Percentiles rank a stretch among this genome's conserved stretches.
phyloP scores from a whole-genome alignment of 1,140 invertebrate genomes.

The Euschistus heros region DNA sequence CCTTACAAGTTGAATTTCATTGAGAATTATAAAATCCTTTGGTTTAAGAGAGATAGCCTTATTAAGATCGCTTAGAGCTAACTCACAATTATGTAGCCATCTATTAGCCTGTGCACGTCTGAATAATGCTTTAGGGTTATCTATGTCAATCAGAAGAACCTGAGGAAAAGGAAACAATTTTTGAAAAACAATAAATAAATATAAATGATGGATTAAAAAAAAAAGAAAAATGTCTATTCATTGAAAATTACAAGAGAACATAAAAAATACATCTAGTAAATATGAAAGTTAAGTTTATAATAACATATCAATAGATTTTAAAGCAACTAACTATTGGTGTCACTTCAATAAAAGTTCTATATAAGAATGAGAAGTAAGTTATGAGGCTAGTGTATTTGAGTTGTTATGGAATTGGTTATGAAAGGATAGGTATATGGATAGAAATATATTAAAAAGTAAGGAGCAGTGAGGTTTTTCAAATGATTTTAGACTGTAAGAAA shows the following conservation, averaged over 20 bases:
- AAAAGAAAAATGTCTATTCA: background rate
- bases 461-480: no score
- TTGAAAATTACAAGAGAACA: background rate
- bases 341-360: background rate
- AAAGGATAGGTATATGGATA: no score
- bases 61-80: slow-evolving; percentile 15
- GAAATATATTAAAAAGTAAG: no score
- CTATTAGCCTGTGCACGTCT: slow-evolving; percentile 56
- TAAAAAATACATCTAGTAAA: background rate
- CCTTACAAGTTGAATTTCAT: slow-evolving; percentile 9
- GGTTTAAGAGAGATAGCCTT: background rate
- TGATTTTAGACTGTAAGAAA: no score
- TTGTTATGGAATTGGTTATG: no score
- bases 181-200: background rate
- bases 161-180: slow-evolving; percentile 33
- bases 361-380: no score
- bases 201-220: background rate
- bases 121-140: slow-evolving; percentile 68
- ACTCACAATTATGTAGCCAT: slow-evolving; percentile 8
- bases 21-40: background rate
- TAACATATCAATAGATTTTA: background rate
- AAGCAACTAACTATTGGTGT: background rate
- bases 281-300: background rate
- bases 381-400: no score
- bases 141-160: slow-evolving; percentile 51